A percentile compares a stretch with the other conserved stretches of the same genome.
These are phyloP conservation scores for Megastigmus dorsalis DNA, from an alignment of 2,888 invertebrate genomes.

Conservation along the genomic window DNA sequence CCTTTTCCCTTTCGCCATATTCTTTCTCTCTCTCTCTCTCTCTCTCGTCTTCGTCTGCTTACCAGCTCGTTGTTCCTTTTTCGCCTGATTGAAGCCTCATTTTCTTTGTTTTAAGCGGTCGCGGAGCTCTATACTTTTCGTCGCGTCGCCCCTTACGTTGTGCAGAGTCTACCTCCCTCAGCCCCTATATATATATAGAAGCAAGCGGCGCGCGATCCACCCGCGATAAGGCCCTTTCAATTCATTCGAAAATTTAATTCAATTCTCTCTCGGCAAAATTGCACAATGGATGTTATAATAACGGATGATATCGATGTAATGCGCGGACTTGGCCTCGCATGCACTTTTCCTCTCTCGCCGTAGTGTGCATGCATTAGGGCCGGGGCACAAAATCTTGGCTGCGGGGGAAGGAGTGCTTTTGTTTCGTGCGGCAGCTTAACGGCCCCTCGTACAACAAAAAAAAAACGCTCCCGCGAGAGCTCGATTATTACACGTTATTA, in stretches of 20 bases:
- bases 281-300: conserved; percentile 45
- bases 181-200: background rate
- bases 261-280: conserved; percentile 43
- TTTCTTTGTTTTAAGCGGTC: conserved; percentile 15
- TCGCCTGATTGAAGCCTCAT: conserved; percentile 20
- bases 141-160: too few species aligned
- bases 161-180: too few species aligned
- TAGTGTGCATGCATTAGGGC: too few species aligned
- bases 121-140: conserved; percentile 32
- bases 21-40: background rate
- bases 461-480: too few species aligned
- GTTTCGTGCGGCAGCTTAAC: too few species aligned
- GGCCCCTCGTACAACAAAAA: too few species aligned
- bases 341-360: too few species aligned
- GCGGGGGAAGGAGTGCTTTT: too few species aligned
- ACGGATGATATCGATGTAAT: background rate
- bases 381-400: too few species aligned
- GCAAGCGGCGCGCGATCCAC: background rate
- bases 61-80: background rate
- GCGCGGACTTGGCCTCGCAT: too few species aligned
- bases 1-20: background rate
- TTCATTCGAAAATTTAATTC: conserved; percentile 51
- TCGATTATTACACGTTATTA: too few species aligned
- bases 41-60: background rate
- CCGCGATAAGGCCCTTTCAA: conserved; percentile 38